phyloP scores from a whole-genome alignment of 2,888 invertebrate genomes.

The Hololepta plana region DNA sequence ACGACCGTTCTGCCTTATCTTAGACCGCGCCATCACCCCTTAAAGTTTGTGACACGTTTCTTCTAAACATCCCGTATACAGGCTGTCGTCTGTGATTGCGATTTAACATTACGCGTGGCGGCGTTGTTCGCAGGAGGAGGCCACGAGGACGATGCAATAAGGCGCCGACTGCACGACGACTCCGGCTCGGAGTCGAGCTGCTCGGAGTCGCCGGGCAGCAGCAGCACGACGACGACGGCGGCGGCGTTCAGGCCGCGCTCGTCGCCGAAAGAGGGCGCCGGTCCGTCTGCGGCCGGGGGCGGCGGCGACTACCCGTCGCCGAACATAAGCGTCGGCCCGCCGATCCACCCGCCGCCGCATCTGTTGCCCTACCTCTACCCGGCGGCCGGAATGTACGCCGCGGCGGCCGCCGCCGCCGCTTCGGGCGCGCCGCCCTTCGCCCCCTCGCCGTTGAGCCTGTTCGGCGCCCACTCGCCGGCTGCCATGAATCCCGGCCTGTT shows the following conservation, averaged over 20 bases:
- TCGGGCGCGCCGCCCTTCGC: conserved; percentile 42
- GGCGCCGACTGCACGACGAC: conserved; percentile 42
- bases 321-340: conserved; percentile 86
- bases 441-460: conserved; percentile 47
- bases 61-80: too few species aligned
- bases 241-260: conserved; percentile 27
- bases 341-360: conserved; percentile 77
- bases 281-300: conserved; percentile 37
- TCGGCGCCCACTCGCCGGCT: conserved; percentile 38
- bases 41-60: too few species aligned
- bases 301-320: conserved; percentile 58
- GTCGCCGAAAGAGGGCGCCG: conserved; percentile 32
- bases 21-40: too few species aligned
- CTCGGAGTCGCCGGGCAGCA: conserved; percentile 37
- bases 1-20: too few species aligned
- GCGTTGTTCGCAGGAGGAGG: conserved; percentile 45
- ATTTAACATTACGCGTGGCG: too few species aligned
- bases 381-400: conserved; percentile 72
- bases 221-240: too few species aligned
- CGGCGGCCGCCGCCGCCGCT: too few species aligned
- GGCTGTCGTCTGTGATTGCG: too few species aligned
- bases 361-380: conserved; percentile 86
- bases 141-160: conserved; percentile 33
- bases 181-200: conserved; percentile 56
- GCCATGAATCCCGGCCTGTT: conserved; percentile 67